Base-by-base conservation (phyloP, 2,113 vertebrate species). In the Numenius arquata region DNA sequence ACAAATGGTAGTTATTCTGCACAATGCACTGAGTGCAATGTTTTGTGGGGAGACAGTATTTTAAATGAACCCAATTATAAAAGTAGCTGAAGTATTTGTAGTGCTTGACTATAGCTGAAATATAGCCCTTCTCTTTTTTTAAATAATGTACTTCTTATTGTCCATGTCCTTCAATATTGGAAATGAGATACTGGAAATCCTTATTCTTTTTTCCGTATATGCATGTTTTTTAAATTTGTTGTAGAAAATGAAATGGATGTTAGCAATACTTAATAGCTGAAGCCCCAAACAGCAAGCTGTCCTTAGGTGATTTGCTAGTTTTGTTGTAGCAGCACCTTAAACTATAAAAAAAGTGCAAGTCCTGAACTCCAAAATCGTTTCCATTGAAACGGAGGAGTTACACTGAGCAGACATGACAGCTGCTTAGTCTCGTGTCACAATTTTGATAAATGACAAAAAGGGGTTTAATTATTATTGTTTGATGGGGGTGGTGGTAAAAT, bases 31-130 rank as follows among this genome's bases (percentile, higher is more conserved):
- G n/a, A 91, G 79, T 62, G 81, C 71, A 58, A 4, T 73, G 70
- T 91, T 89, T 90, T 95, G 45, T 41, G 50, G 89, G 77, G 53
- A 61, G 70, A 62, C 62, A 73, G 84, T 95, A 41, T 93, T 93
- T 95, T 70, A 92, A 95, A 91, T 85, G 50, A 95, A 88, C n/a
- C 18, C 66, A 96, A 87, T 95, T 81, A 84, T 85, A 78, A 65
- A 87, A 85, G 56, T 50, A 62, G 70, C 76, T 91, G 90, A 87
- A 95, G 87, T 92, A 95, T 89, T 96, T 78, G 56, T 90, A 43
- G 77, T 79, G 52, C 56, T 70, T 85, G 73, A 63, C 79, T 92
- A 9, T 65, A 45, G 80, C 88, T 95, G 67, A 52, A 89, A 61
- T 36, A 27, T 6, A 84, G 53, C 34, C 40, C 40, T 77, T 85